Conservation (phyloP, 2,113 vertebrate species). For the Nanorana parkeri region DNA sequence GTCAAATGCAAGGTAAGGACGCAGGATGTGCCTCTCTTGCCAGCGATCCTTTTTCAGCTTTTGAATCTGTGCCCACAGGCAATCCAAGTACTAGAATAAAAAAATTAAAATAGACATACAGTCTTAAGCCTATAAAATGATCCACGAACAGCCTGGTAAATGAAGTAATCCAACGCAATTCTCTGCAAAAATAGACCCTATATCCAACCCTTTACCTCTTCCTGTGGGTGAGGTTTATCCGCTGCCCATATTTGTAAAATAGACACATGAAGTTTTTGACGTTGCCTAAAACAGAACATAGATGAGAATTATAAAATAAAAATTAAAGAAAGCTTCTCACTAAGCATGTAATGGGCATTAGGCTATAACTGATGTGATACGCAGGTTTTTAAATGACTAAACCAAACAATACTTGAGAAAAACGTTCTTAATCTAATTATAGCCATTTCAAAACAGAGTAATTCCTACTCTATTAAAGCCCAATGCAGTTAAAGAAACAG, state of each 20-base stretch:
- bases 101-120: slow-evolving; percentile 10
- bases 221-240: slow-evolving; percentile 95
- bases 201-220: slow-evolving; percentile 81
- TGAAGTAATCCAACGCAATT: background rate
- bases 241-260: slow-evolving; percentile 97
- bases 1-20: slow-evolving; percentile 97
- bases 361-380: no score
- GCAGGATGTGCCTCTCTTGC: slow-evolving; percentile 95
- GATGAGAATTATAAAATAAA: no score
- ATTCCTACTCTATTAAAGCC: no score
- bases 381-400: no score
- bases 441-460: no score
- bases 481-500: no score
- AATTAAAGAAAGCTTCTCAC: no score
- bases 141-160: no score
- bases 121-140: no score
- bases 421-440: no score
- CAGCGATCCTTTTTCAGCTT: slow-evolving; percentile 96
- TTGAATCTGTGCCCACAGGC: slow-evolving; percentile 97
- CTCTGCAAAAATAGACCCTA: background rate
- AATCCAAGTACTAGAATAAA: slow-evolving; percentile 90
- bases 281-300: slow-evolving; percentile 74
- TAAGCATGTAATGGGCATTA: no score
- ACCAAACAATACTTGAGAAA: no score
- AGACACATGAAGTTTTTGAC: slow-evolving; percentile 90